phyloP scores from a whole-genome alignment of 2,888 invertebrate genomes.

The Gastrophysa polygoni region DNA sequence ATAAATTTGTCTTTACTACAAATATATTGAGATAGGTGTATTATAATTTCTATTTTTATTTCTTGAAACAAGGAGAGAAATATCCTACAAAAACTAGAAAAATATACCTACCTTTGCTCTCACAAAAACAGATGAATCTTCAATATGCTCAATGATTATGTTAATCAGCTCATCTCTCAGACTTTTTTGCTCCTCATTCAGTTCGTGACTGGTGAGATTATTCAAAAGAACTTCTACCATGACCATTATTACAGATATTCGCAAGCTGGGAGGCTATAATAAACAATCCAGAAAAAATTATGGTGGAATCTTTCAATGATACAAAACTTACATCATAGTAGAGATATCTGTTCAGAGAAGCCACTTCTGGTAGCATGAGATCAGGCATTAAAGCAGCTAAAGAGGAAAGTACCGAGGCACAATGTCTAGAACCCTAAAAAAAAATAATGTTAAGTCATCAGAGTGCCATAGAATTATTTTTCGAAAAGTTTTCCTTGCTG shows the following conservation, averaged over 20 bases:
- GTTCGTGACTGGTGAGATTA: constrained; percentile 74
- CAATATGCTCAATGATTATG: constrained; percentile 79
- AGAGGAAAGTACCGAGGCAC: constrained; percentile 49
- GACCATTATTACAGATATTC: constrained; percentile 83
- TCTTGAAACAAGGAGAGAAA: too few species aligned
- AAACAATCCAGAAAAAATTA: not conserved
- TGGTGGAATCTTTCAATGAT: not conserved
- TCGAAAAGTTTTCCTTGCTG: too few species aligned
- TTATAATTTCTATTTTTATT: too few species aligned
- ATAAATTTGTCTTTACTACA: too few species aligned
- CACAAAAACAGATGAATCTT: constrained; percentile 85
- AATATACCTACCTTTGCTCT: constrained; percentile 73
- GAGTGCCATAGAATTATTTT: too few species aligned
- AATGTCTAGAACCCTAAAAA: constrained; percentile 49
- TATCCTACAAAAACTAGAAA: too few species aligned
- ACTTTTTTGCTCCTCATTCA: constrained; percentile 42
- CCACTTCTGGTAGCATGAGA: constrained; percentile 54
- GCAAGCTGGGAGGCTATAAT: constrained; percentile 67
- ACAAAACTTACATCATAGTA: constrained; percentile 48
- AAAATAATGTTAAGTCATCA: too few species aligned
- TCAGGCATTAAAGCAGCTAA: constrained; percentile 53
- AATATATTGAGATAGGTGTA: too few species aligned
- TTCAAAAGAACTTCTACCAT: constrained; percentile 79
- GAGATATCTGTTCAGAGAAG: constrained; percentile 52
- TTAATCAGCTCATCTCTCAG: constrained; percentile 79